phyloP scores from a whole-genome alignment of 2,113 vertebrate genomes.

The Chlorodrepanis virens region DNA sequence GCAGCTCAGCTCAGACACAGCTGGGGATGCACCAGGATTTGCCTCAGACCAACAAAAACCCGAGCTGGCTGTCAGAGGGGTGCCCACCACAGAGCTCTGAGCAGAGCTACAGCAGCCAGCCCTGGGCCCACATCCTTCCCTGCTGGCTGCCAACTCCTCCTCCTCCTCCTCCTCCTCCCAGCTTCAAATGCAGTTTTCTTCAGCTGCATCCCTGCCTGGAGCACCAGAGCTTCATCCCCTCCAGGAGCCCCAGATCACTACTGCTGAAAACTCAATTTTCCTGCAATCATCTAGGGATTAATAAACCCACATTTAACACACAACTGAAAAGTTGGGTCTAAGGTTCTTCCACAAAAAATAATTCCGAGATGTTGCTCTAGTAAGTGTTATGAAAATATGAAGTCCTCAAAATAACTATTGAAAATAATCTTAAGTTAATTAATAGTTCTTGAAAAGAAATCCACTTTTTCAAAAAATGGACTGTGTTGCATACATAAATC shows the following conservation, averaged over 20 bases:
- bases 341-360: neutral
- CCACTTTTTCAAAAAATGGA: neutral
- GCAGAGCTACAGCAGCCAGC: neutral
- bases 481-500: neutral
- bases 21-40: neutral
- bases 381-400: neutral
- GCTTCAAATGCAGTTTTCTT: neutral
- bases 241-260: neutral
- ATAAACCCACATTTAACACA: neutral
- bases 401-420: neutral
- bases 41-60: neutral
- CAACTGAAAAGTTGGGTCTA: neutral
- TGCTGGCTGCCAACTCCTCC: fast-evolving
- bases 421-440: neutral
- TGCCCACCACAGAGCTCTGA: fast-evolving
- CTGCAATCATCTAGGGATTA: neutral
- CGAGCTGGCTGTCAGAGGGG: neutral
- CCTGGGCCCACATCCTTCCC: fast-evolving
- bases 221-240: neutral
- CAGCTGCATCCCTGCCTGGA: neutral
- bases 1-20: fast-evolving
- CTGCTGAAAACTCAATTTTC: neutral
- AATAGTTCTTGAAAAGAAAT: neutral
- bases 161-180: fast-evolving
- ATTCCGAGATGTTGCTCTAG: neutral